Percentiles rank a stretch among this genome's conserved stretches.
These are phyloP conservation scores for Brachyptera putata DNA, from an alignment of 2,888 invertebrate species.

Conservation along the genomic window DNA sequence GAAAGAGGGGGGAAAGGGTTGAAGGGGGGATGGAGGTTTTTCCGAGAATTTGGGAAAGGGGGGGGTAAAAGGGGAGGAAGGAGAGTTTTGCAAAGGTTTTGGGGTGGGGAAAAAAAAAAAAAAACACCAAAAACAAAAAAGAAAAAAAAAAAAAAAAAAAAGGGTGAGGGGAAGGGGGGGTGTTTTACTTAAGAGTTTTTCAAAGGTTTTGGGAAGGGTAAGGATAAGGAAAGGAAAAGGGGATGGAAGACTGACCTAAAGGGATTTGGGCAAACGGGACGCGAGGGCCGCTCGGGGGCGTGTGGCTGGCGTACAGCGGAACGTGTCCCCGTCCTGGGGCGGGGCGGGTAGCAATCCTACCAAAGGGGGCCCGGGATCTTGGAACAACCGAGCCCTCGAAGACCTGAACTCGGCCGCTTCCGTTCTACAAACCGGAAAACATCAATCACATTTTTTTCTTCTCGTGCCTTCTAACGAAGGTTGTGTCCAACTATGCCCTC, in stretches of 20 bases:
- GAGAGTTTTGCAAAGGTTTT: too few relatives aligned
- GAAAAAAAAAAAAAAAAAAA: too few relatives aligned
- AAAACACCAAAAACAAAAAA: too few relatives aligned
- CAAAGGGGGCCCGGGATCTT: conserved; percentile 85
- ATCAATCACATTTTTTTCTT: too few relatives aligned
- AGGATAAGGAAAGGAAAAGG: conserved; percentile 36
- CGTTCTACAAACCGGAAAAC: too few relatives aligned
- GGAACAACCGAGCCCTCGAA: conserved; percentile 90
- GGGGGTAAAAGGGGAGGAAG: too few relatives aligned
- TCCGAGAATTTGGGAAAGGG: too few relatives aligned
- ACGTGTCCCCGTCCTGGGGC: conserved; percentile 82
- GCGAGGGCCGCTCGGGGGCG: conserved; percentile 50
- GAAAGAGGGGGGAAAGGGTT: too few relatives aligned
- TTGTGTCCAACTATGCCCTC: too few relatives aligned
- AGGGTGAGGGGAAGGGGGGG: neutral
- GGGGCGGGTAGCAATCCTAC: conserved; percentile 85
- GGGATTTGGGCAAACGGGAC: conserved; percentile 70
- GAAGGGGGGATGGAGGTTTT: too few relatives aligned
- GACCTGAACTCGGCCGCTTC: conserved; percentile 74
- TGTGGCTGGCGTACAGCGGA: conserved; percentile 62
- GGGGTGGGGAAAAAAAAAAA: too few relatives aligned
- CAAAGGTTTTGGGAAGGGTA: neutral
- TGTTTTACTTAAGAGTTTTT: neutral
- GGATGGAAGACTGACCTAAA: conserved; percentile 61
- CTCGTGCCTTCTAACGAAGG: too few relatives aligned